Evolutionary conservation across 2,888 invertebrate species (phyloP), one percentile per base, ranked within the genome.

Genomic region (Zaprionus lineosus): DNA sequence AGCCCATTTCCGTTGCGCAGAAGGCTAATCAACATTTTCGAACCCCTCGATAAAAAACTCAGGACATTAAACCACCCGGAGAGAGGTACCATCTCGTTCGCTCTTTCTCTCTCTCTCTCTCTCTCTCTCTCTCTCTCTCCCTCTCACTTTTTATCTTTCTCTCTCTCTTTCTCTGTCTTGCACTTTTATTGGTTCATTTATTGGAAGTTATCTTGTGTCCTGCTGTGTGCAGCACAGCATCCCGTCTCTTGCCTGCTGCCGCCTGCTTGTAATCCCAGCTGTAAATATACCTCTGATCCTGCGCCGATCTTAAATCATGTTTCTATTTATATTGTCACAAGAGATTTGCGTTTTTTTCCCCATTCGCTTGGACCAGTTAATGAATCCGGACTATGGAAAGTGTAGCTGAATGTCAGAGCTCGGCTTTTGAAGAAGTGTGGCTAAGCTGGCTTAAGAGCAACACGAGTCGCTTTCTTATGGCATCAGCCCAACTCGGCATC

Each of bases 321-420:
- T 87, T 78, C 84, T 88, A 87, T 87, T 88, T 87, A 88, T 88
- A 84, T 88, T 88, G 88, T 84, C 86, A 82, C 77, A 88, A 72
- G 75, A 82, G 87, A 88, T 84, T 87, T 88, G 77, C 74, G 79
- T 87, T 69, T 71, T 18, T 29, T 6, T 1, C 18, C 29, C 18
- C 8, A 6, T 7, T 19, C 16, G n/a, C 19, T 33, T 26, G 34
- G 19, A 28, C 34, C 51, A 68, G 48, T 53, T 50, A 9, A 34
- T 58, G 29, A 53, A 58, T 55, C 53, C 61, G 43, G 52, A n/a
- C n/a, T n/a, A n/a, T n/a, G n/a, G n/a, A n/a, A 68, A 19, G 19
- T 19, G 24, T 51, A 37, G 48, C 12, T 16, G 15, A 2, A 16
- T 36, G 2, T 3, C 28, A 26, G 3, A 58, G 44, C 62, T 28